Evolutionary conservation across 1,140 invertebrate genomes (phyloP).

Genomic region (Nylanderia fulva): DNA sequence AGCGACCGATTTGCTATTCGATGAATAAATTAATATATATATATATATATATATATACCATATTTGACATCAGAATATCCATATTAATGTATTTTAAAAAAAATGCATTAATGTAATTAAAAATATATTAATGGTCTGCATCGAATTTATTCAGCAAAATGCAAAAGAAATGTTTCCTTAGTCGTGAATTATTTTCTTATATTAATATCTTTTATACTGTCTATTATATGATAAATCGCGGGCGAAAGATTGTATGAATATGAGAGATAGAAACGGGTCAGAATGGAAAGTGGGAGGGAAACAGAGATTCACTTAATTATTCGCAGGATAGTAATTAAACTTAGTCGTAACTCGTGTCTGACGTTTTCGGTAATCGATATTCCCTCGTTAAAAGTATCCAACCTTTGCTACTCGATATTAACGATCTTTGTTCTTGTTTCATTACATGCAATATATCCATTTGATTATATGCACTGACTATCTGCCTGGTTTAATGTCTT

Average conservation of each 20-base stretch:
- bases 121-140: not conserved
- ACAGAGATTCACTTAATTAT: conserved; percentile 33
- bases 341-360: conserved; percentile 27
- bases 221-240: not conserved
- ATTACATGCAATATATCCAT: not conserved
- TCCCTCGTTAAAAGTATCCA: not conserved
- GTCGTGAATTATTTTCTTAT: no score
- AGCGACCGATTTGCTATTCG: not conserved
- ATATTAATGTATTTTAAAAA: not conserved
- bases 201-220: no score
- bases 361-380: conserved; percentile 46
- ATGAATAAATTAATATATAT: not conserved
- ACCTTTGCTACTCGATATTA: conserved; percentile 18
- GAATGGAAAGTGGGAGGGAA: not conserved
- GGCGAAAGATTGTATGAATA: not conserved
- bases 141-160: not conserved
- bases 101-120: not conserved
- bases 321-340: conserved; percentile 41
- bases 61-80: not conserved
- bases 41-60: no score
- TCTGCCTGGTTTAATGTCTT: not conserved
- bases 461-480: conserved; percentile 23
- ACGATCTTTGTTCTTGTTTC: conserved; percentile 7
- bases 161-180: not conserved
- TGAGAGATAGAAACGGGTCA: conserved; percentile 1